Evolutionary conservation across 2,113 vertebrate genomes (phyloP).

Genomic region (Melanostigma gelatinosum): DNA sequence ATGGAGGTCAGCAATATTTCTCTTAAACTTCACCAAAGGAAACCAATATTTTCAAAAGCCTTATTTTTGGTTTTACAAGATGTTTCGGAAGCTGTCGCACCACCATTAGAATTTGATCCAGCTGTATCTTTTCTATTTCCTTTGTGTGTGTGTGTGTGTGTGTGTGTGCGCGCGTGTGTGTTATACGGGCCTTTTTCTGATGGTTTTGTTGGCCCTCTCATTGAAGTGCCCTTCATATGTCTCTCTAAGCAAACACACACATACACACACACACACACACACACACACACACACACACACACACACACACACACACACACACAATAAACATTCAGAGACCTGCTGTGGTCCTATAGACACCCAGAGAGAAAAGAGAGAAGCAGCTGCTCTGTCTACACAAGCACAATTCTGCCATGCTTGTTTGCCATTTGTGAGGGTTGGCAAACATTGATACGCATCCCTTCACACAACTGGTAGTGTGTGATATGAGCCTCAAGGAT

Average conservation of each 20-base stretch:
- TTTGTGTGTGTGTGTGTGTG: slow-evolving; percentile 21
- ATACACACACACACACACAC: slow-evolving; percentile 2
- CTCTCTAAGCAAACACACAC: neutral
- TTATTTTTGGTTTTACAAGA: neutral
- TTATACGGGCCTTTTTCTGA: neutral
- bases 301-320: neutral
- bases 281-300: neutral
- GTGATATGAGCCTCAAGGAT: slow-evolving; percentile 49
- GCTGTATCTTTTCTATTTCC: too few species aligned
- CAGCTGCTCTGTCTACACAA: slow-evolving; percentile 51
- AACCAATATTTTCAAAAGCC: neutral
- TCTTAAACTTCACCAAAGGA: neutral
- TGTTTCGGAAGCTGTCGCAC: neutral
- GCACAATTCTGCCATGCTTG: slow-evolving; percentile 26
- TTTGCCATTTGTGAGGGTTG: slow-evolving; percentile 29
- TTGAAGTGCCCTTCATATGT: slow-evolving; percentile 51
- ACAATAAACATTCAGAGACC: slow-evolving; percentile 34
- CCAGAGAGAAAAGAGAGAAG: slow-evolving; percentile 52
- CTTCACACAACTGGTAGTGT: slow-evolving; percentile 42
- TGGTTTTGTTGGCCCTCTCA: slow-evolving; percentile 8
- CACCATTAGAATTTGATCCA: neutral
- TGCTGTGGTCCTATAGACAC: slow-evolving; percentile 52
- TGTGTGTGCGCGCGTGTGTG: slow-evolving; percentile 15
- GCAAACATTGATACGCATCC: slow-evolving; percentile 49
- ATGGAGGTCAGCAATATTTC: neutral